phyloP scores from a whole-genome alignment of 2,113 vertebrate genomes.

The Ivindomyrus marchei region DNA sequence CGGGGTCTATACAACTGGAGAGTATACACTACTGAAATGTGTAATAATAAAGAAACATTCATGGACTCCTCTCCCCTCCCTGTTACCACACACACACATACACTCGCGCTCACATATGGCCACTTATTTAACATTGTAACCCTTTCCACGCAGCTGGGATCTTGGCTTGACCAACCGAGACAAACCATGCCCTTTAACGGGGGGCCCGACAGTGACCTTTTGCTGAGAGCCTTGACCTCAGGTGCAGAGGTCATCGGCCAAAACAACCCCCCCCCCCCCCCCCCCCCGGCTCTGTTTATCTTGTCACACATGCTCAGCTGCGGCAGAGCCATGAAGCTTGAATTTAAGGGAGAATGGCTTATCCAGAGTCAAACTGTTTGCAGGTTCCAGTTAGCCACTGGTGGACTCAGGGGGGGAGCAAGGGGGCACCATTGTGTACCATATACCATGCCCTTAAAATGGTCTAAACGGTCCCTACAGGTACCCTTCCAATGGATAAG shows the following conservation, averaged over 20 bases:
- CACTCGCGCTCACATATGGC: background rate
- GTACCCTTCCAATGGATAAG: background rate
- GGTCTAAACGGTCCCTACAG: background rate
- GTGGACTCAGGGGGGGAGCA: background rate
- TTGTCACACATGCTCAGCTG: background rate
- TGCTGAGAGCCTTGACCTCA: background rate
- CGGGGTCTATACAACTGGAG: constrained; percentile 42
- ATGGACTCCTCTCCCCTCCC: background rate
- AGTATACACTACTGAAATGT: constrained; percentile 37
- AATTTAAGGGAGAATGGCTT: background rate
- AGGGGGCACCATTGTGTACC: background rate
- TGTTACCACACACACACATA: background rate
- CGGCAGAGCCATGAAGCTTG: background rate
- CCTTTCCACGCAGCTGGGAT: background rate
- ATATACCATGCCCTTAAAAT: background rate
- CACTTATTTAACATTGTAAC: background rate
- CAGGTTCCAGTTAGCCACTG: background rate
- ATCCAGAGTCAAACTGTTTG: background rate
- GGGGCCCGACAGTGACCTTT: background rate
- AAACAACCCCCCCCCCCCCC: too few species aligned
- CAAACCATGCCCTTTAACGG: background rate
- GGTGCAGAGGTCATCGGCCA: background rate
- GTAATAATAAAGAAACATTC: constrained; percentile 44
- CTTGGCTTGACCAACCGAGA: background rate
- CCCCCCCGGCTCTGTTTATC: background rate